phyloP scores from a whole-genome alignment of 2,888 invertebrate genomes.

The Pyrocoelia pectoralis region DNA sequence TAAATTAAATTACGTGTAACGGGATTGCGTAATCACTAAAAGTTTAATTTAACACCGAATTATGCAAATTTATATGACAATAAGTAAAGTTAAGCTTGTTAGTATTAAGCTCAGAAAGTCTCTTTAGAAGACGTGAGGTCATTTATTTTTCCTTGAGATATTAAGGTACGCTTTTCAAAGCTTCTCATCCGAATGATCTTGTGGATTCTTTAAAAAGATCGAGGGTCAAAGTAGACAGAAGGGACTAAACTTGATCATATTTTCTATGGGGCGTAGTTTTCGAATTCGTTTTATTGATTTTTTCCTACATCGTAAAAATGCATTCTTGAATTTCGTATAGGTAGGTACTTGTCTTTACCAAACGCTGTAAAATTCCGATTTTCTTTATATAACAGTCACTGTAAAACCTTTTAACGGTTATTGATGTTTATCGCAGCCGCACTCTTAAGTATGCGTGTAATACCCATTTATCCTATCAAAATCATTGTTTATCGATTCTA shows the following conservation, averaged over 20 bases:
- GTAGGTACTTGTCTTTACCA: conserved; percentile 29
- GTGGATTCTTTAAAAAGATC: conserved; percentile 42
- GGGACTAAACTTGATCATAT: conserved; percentile 36
- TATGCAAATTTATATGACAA: conserved; percentile 34
- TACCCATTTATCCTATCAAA: too few species aligned
- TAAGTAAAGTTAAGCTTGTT: conserved; percentile 34
- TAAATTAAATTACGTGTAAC: conserved; percentile 10
- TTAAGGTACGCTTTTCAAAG: conserved; percentile 57
- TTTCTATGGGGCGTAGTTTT: conserved; percentile 28
- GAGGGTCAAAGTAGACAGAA: conserved; percentile 33
- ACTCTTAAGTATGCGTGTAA: too few species aligned
- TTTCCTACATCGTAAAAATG: conserved; percentile 5
- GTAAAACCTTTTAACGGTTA: too few species aligned
- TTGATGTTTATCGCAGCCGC: too few species aligned
- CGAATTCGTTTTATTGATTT: conserved; percentile 32
- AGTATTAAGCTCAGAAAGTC: conserved; percentile 28
- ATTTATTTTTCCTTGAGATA: conserved; percentile 29
- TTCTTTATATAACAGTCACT: background rate
- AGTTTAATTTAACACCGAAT: conserved; percentile 19
- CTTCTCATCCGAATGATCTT: conserved; percentile 57
- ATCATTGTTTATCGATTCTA: too few species aligned
- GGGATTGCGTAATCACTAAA: conserved; percentile 11
- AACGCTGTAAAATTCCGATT: background rate
- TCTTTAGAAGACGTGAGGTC: conserved; percentile 25
- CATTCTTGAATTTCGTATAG: background rate